Conservation (phyloP, 2,113 vertebrate species). For the Cavia porcellus region DNA sequence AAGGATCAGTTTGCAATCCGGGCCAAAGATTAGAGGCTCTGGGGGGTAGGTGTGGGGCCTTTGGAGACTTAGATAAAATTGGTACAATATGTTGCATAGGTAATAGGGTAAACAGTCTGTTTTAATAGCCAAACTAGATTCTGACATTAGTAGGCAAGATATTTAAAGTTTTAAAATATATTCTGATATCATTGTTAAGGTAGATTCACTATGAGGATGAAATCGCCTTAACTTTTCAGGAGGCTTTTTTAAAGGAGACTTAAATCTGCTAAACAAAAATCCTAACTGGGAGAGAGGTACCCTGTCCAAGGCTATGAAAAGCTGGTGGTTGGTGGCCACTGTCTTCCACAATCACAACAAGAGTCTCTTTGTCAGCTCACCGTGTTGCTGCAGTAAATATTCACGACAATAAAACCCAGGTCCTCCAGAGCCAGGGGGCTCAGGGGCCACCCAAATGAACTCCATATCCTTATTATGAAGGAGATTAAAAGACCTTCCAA, state of each 20-base stretch:
- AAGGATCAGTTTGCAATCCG: slow-evolving; percentile 65
- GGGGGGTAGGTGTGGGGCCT: slow-evolving; percentile 32
- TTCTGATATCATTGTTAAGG: slow-evolving; percentile 27
- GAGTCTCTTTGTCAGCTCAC: slow-evolving; percentile 51
- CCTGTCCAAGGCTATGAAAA: not conserved
- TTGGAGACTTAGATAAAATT: slow-evolving; percentile 67
- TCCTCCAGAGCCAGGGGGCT: slow-evolving; percentile 27
- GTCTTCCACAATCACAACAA: slow-evolving; percentile 17
- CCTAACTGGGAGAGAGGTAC: not conserved
- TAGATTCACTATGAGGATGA: not conserved
- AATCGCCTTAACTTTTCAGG: slow-evolving; percentile 38
- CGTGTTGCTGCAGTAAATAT: slow-evolving; percentile 37
- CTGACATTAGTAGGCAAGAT: slow-evolving; percentile 62
- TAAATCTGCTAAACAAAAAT: slow-evolving; percentile 16
- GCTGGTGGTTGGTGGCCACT: not conserved
- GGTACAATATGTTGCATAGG: slow-evolving; percentile 57
- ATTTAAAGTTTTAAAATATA: slow-evolving; percentile 50
- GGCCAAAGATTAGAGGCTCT: slow-evolving; percentile 39
- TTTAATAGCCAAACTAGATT: slow-evolving; percentile 62
- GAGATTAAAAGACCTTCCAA: slow-evolving; percentile 45
- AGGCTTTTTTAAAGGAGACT: slow-evolving; percentile 10
- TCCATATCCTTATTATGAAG: slow-evolving; percentile 51
- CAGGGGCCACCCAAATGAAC: slow-evolving; percentile 37
- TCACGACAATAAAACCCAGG: slow-evolving; percentile 50
- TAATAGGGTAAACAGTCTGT: slow-evolving; percentile 25